Evolutionary conservation across 2,797 vertebrate species (phyloP).

Genomic region (Morelia viridis): DNA sequence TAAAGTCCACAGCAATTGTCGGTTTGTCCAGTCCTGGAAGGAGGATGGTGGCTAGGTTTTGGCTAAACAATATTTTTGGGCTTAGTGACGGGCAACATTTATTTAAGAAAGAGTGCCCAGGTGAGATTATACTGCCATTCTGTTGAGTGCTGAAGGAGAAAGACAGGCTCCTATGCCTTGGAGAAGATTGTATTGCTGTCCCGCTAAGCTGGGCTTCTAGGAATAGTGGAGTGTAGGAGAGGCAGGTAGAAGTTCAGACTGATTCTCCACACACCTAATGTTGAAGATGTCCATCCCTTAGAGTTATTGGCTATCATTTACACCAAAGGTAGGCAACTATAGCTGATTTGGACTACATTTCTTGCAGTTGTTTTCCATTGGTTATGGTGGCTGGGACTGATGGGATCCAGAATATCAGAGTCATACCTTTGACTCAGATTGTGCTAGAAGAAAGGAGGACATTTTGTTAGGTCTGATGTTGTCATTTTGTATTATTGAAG

Average conservation of each 20-base stretch:
- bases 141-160: no score
- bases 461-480: background rate
- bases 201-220: background rate
- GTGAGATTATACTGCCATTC: no score
- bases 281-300: background rate
- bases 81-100: no score
- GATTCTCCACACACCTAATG: background rate
- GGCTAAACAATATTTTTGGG: background rate
- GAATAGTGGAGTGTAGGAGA: no score
- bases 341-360: background rate
- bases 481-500: background rate
- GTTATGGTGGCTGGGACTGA: background rate
- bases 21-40: background rate
- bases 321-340: background rate
- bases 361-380: background rate
- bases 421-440: background rate
- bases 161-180: background rate
- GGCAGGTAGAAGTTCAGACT: background rate
- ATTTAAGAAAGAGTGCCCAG: background rate
- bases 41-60: no score
- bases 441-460: background rate
- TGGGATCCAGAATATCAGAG: background rate
- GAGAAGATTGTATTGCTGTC: background rate
- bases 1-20: background rate
- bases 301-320: background rate